Base-by-base conservation (phyloP, 2,888 invertebrate genomes). In the Embidobia sp. region DNA sequence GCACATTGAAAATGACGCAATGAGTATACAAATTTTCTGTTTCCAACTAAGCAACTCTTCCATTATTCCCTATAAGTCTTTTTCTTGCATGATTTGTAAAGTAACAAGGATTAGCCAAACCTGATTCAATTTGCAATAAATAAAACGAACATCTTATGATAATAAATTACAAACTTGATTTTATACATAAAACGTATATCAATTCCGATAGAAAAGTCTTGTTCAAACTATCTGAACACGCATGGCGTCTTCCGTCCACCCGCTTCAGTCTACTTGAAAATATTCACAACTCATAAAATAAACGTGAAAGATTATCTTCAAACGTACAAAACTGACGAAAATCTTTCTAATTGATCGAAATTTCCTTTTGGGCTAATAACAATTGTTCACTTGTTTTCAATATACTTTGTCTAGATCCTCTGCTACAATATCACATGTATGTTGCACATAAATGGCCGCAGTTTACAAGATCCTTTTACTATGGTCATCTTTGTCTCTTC, bases 1-100 rank as follows among this genome's bases (percentile, higher is more conserved):
- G 87, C 87, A 87, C 87, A 85, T 81, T 82, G 77, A 79, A 80
- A 73, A 72, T 76, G 72, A 81, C 64, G 78, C 69, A 63, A 67
- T 48, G 16, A 31, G 49, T 44, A 55, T 59, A 61, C 55, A 40
- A 53, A 53, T 69, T 69, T 46, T 57, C 29, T n/a, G 29, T 49
- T 37, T 22, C 10, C 35, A 48, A 46, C 46, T 55, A 44, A 44
- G 44, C 67, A 16, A 26, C 16, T 53, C 27, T 49, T 70, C 29
- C 49, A 37, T 63, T 74, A 74, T 44, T 35, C 63, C 22, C 59
- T 67, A 67, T 33, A 48, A 63, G 57, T 63, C 61, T 76, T 63
- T 57, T 31, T 29, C 31, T 2, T 19, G 40, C 7, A 15, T 67
- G 35, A 35, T 57, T 22, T 37, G 22, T 69, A 55, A 53, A 61